Evolutionary conservation across 2,113 vertebrate species (phyloP).

Genomic region (Pluvialis apricaria): DNA sequence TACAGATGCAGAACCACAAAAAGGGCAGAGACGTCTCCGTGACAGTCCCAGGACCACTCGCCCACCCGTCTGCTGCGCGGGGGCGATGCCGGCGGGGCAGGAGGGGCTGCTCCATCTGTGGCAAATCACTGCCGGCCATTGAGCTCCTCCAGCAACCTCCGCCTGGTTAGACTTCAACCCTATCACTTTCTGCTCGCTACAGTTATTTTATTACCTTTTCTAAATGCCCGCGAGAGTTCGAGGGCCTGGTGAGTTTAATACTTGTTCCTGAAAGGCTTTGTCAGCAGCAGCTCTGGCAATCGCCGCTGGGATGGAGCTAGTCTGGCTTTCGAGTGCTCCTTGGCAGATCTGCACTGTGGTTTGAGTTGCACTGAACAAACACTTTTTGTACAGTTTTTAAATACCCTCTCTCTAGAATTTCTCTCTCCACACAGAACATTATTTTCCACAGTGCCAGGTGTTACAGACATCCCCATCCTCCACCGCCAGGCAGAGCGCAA

Average conservation of each 20-base stretch:
- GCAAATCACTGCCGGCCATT: neutral
- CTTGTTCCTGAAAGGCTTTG: neutral
- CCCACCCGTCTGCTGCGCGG: fast-evolving
- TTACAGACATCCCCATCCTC: neutral
- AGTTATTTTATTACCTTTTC: neutral
- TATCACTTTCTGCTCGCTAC: neutral
- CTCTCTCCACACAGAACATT: neutral
- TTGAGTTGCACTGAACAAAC: neutral
- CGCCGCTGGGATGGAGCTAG: neutral
- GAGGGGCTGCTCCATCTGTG: neutral
- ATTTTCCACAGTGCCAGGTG: neutral
- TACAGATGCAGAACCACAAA: neutral
- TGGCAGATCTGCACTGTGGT: neutral
- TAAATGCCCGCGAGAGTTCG: neutral
- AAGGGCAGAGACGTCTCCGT: neutral
- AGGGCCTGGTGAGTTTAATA: neutral
- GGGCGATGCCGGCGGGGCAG: neutral
- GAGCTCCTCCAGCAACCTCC: neutral
- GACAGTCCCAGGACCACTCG: neutral
- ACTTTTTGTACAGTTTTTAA: neutral
- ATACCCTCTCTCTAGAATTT: neutral
- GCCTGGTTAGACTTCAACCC: neutral
- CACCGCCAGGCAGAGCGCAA: neutral
- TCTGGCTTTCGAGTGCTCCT: neutral
- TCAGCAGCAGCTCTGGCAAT: neutral